A percentile compares a stretch with the other conserved stretches of the same genome.
Conservation (phyloP, 2,797 vertebrate genomes). For the Miichthys miiuy region DNA sequence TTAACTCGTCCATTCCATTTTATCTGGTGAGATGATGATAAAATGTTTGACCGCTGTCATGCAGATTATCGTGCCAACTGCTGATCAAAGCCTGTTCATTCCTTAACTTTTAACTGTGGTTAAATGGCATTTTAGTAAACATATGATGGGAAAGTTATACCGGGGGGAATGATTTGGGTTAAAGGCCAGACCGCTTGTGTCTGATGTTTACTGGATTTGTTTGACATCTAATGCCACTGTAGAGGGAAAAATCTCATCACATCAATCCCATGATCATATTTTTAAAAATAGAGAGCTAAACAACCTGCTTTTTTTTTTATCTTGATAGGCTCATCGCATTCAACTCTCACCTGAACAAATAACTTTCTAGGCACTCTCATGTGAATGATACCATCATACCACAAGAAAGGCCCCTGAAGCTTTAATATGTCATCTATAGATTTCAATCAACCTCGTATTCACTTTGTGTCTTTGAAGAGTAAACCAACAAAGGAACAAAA, state of each 20-base stretch:
- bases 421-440: slow-evolving; percentile 19
- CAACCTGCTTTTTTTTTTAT: not conserved
- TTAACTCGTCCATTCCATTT: slow-evolving; percentile 94
- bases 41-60: slow-evolving; percentile 40
- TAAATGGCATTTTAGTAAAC: slow-evolving; percentile 43
- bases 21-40: slow-evolving; percentile 80
- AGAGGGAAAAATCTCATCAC: slow-evolving; percentile 20
- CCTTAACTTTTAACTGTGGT: slow-evolving; percentile 18
- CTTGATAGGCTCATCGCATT: not conserved
- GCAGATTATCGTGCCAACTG: slow-evolving; percentile 7
- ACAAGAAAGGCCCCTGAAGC: slow-evolving; percentile 26
- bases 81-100: slow-evolving; percentile 14
- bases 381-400: slow-evolving; percentile 19
- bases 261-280: slow-evolving; percentile 41
- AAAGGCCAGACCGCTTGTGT: slow-evolving; percentile 18
- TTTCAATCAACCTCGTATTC: slow-evolving; percentile 42
- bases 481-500: slow-evolving; percentile 71
- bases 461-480: slow-evolving; percentile 52
- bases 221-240: slow-evolving; percentile 8
- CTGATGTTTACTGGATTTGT: slow-evolving; percentile 40
- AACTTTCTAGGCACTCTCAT: slow-evolving; percentile 12
- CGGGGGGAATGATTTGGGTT: slow-evolving; percentile 21
- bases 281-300: slow-evolving; percentile 9
- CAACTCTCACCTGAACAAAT: slow-evolving; percentile 8
- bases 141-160: slow-evolving; percentile 25